Percentiles rank a stretch among this genome's conserved stretches.
Conservation (phyloP, 2,888 invertebrate species). For the Cyclophora albipunctata region DNA sequence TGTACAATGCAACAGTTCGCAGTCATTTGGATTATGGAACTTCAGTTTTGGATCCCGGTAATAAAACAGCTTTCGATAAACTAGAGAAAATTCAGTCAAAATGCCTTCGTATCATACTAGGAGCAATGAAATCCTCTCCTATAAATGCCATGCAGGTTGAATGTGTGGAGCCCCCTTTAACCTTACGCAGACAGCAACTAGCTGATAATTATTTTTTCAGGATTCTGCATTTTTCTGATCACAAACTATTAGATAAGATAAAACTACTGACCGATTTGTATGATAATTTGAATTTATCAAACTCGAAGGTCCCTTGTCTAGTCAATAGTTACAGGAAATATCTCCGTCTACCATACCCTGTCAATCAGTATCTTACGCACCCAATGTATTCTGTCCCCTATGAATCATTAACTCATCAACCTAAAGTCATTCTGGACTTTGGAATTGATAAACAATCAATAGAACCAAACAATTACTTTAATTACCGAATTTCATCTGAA, state of each 20-base stretch:
- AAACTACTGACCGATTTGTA: not conserved
- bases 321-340: not conserved
- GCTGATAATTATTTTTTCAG: not conserved
- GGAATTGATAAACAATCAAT: not conserved
- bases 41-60: slow-evolving; percentile 16
- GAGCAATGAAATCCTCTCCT: slow-evolving; percentile 23
- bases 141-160: slow-evolving; percentile 16
- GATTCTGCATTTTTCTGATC: not conserved
- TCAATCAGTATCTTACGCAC: not conserved
- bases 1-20: slow-evolving; percentile 17
- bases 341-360: not conserved
- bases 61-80: slow-evolving; percentile 4
- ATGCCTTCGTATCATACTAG: slow-evolving; percentile 15
- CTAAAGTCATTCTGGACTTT: not conserved
- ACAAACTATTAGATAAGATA: not conserved
- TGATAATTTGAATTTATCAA: not conserved
- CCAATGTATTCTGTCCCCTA: not conserved
- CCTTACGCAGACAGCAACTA: slow-evolving; percentile 1
- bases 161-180: slow-evolving; percentile 5
- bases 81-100: slow-evolving; percentile 17
- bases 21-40: slow-evolving; percentile 20
- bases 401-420: not conserved
- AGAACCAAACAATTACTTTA: not conserved
- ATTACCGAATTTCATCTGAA: not conserved
- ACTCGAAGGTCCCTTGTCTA: not conserved